phyloP scores from a whole-genome alignment of 1,140 invertebrate species.

The Trichogramma pretiosum region DNA sequence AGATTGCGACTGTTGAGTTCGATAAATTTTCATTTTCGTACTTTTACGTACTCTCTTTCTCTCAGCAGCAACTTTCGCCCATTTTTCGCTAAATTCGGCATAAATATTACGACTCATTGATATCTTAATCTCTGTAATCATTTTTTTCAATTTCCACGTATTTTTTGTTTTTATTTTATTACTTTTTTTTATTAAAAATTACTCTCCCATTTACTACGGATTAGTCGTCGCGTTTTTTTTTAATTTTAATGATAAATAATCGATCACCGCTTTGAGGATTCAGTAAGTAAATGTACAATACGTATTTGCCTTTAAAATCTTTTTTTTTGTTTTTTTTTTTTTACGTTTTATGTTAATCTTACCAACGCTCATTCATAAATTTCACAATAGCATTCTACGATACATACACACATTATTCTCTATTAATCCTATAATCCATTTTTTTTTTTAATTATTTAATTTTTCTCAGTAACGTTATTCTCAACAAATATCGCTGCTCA shows the following conservation, averaged over 20 bases:
- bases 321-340: background rate
- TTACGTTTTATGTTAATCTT: constrained; percentile 9
- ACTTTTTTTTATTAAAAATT: background rate
- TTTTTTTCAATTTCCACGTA: no score
- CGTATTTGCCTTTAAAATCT: constrained; percentile 10
- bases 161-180: constrained; percentile 3
- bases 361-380: constrained; percentile 5
- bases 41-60: background rate
- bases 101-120: constrained; percentile 3
- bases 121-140: no score
- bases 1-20: no score
- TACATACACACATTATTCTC: no score
- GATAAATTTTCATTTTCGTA: background rate
- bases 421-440: background rate
- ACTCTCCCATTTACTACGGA: background rate
- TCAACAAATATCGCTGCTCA: background rate
- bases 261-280: constrained; percentile 6
- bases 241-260: no score
- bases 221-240: background rate
- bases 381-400: no score
- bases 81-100: constrained; percentile 11
- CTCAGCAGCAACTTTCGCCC: constrained; percentile 1
- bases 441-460: background rate
- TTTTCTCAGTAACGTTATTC: constrained; percentile 3
- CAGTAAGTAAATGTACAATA: constrained; percentile 16